Evolutionary conservation across 2,888 invertebrate species (phyloP).

Genomic region (Oligia strigilis): DNA sequence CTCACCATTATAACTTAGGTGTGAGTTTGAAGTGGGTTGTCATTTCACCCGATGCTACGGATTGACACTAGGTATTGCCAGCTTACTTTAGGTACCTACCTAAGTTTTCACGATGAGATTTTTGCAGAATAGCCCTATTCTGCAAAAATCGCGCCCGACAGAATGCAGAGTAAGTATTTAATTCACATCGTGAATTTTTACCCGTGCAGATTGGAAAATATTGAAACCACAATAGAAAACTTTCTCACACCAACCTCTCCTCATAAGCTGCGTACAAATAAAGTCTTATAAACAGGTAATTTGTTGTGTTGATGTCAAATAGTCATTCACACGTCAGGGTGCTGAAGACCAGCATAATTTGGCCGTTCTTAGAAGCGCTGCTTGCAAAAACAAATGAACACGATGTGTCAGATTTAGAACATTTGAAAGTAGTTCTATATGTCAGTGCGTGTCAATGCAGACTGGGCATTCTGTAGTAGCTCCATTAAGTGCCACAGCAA

Average conservation of each 20-base stretch:
- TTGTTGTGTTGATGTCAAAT: not conserved
- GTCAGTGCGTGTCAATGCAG: not conserved
- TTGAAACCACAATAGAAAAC: not conserved
- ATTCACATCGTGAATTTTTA: not conserved
- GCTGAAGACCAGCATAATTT: not conserved
- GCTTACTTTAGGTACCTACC: no score
- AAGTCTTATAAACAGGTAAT: not conserved
- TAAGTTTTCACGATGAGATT: no score
- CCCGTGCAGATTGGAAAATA: not conserved
- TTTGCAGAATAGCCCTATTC: no score
- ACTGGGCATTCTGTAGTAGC: not conserved
- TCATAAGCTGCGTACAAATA: not conserved
- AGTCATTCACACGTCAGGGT: not conserved
- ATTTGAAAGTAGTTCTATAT: not conserved
- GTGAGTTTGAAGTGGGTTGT: no score
- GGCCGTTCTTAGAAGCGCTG: not conserved
- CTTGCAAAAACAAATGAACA: not conserved
- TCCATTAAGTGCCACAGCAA: not conserved
- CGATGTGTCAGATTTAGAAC: no score
- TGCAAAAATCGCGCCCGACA: not conserved
- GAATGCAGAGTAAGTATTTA: not conserved
- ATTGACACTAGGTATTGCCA: no score
- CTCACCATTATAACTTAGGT: no score
- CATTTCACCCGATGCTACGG: no score
- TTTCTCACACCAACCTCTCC: not conserved